Evolutionary conservation across 2,888 invertebrate species (phyloP).

Genomic region (Amphipyra tragopoginis): DNA sequence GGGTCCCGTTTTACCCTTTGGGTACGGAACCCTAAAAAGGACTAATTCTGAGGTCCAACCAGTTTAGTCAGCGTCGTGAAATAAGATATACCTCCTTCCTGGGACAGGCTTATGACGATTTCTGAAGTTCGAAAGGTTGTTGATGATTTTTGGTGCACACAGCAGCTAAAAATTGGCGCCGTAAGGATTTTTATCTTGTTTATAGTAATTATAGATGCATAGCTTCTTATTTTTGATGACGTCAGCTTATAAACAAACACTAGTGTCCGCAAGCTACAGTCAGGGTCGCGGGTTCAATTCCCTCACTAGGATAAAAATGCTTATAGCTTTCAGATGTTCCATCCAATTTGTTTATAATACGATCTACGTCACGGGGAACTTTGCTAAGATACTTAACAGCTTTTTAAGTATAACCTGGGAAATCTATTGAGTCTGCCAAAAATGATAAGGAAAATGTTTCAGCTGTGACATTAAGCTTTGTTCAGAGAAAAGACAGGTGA

Average conservation of each 20-base stretch:
- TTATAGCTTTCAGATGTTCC: constrained; percentile 41
- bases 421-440: constrained; percentile 17
- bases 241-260: constrained; percentile 15
- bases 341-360: constrained; percentile 24
- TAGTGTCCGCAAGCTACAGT: constrained; percentile 12
- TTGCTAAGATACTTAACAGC: constrained; percentile 5
- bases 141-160: no score
- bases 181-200: background rate
- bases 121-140: no score
- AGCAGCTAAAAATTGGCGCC: no score
- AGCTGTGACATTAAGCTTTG: constrained; percentile 29
- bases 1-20: no score
- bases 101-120: no score
- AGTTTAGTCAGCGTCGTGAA: no score
- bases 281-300: constrained; percentile 50
- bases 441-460: constrained; percentile 13
- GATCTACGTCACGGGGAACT: constrained; percentile 24
- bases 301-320: constrained; percentile 38
- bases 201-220: background rate
- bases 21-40: no score
- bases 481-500: constrained; percentile 25
- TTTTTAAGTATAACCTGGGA: constrained; percentile 10
- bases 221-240: constrained; percentile 22
- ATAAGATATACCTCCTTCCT: no score
- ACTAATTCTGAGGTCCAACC: no score